These are phyloP conservation scores for Tineola bisselliella DNA, from an alignment of 2,888 invertebrate genomes.

Conservation along the genomic window DNA sequence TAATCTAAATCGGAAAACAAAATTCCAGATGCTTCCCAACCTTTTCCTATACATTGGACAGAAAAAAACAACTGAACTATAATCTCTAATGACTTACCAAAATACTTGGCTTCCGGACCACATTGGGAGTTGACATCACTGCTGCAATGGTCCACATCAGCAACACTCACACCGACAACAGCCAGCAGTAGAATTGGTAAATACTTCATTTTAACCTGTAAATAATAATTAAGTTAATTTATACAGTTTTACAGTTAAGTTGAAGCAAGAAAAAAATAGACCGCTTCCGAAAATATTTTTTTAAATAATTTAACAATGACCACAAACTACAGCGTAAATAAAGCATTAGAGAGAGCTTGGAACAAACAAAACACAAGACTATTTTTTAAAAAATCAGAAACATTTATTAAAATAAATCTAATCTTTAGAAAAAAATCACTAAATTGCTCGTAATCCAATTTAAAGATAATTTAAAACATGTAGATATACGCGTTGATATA, in stretches of 20 bases:
- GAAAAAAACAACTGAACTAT: not conserved
- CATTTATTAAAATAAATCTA: not conserved
- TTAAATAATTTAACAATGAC: too few species aligned
- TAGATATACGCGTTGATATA: not conserved
- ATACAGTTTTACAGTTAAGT: too few species aligned
- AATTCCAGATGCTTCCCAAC: too few species aligned
- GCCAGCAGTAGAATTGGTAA: slow-evolving; percentile 40
- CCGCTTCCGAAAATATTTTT: too few species aligned
- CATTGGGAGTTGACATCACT: slow-evolving; percentile 52
- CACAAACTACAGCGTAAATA: too few species aligned
- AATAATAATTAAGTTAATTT: slow-evolving; percentile 17
- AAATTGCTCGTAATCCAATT: not conserved
- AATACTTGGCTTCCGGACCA: not conserved
- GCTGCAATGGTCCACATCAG: slow-evolving; percentile 70
- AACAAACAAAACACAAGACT: too few species aligned
- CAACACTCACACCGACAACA: slow-evolving; percentile 54
- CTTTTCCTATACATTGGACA: too few species aligned
- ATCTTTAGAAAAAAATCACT: not conserved
- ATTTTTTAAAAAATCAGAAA: not conserved
- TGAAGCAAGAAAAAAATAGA: too few species aligned
- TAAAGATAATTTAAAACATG: not conserved
- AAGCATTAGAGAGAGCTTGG: too few species aligned
- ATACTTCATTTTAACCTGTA: slow-evolving; percentile 66
- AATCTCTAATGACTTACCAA: not conserved
- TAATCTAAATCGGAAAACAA: too few species aligned